Evolutionary conservation across 2,888 invertebrate species (phyloP).

Genomic region (Parnassius apollo): DNA sequence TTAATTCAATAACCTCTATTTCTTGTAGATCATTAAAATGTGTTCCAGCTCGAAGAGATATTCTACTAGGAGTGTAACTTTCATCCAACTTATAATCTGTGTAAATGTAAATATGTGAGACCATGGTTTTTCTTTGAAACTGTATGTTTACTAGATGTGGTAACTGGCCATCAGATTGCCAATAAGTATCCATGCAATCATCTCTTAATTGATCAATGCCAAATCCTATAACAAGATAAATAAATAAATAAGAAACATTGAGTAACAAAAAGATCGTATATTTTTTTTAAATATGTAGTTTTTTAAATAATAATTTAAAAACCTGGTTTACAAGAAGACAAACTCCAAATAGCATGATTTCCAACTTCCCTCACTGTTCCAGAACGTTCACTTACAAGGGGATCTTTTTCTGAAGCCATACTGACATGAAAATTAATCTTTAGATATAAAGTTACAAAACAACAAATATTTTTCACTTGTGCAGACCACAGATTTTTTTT

Average conservation of each 20-base stretch:
- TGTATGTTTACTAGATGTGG: constrained; percentile 99
- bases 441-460: too few relatives aligned
- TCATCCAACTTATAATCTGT: constrained; percentile 99
- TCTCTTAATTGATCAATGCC: constrained; percentile 98
- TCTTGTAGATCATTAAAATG: constrained; percentile 98
- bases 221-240: constrained; percentile 85
- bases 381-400: constrained; percentile 71
- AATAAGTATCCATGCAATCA: constrained; percentile 97
- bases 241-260: neutral
- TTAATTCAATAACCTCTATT: constrained; percentile 94
- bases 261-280: too few relatives aligned
- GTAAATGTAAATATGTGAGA: constrained; percentile 97
- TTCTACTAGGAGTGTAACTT: constrained; percentile 98
- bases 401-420: constrained; percentile 73
- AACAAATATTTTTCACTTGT: too few relatives aligned
- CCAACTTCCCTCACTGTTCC: constrained; percentile 88
- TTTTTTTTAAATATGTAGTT: too few relatives aligned
- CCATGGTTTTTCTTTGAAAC: constrained; percentile 96
- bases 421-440: constrained; percentile 1
- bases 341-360: constrained; percentile 96
- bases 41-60: constrained; percentile 95
- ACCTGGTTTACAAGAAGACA: constrained; percentile 99
- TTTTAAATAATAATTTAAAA: constrained; percentile 19
- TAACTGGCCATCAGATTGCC: constrained; percentile 99
- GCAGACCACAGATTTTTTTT: too few relatives aligned